A percentile compares a stretch with the other conserved stretches of the same genome.
These are phyloP conservation scores for Girardinus metallicus DNA, from an alignment of 2,797 vertebrate species.

Conservation along the genomic window DNA sequence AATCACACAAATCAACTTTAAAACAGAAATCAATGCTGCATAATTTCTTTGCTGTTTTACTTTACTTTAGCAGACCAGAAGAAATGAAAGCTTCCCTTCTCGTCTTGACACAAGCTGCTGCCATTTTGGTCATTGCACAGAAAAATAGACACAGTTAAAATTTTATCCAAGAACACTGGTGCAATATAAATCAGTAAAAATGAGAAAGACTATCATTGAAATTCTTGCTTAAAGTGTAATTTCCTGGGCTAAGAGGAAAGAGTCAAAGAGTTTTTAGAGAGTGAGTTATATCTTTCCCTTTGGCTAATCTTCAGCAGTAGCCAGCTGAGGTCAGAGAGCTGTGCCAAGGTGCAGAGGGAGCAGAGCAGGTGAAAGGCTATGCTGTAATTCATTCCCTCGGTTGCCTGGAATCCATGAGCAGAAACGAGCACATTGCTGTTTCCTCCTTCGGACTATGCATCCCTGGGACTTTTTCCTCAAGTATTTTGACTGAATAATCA, in stretches of 20 bases:
- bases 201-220: not conserved
- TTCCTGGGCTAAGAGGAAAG: slow-evolving; percentile 31
- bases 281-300: slow-evolving; percentile 54
- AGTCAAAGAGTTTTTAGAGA: slow-evolving; percentile 56
- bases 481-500: slow-evolving; percentile 36
- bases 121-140: not conserved
- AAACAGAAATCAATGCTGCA: not conserved
- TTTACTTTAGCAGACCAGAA: not conserved
- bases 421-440: slow-evolving; percentile 35
- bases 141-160: not conserved
- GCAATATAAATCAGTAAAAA: not conserved
- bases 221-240: slow-evolving; percentile 21
- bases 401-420: slow-evolving; percentile 27
- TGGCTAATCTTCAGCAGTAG: slow-evolving; percentile 44
- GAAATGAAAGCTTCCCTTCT: not conserved
- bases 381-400: slow-evolving; percentile 51
- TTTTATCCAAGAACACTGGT: not conserved
- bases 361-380: slow-evolving; percentile 49
- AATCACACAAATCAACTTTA: not conserved
- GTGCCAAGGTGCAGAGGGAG: slow-evolving; percentile 38
- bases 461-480: slow-evolving; percentile 24
- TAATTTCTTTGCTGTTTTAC: not conserved
- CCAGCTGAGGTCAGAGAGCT: slow-evolving; percentile 54
- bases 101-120: not conserved
- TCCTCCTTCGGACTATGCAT: slow-evolving; percentile 33